Conservation (phyloP, 23 tunicate species). For the Ascidia mentula region DNA sequence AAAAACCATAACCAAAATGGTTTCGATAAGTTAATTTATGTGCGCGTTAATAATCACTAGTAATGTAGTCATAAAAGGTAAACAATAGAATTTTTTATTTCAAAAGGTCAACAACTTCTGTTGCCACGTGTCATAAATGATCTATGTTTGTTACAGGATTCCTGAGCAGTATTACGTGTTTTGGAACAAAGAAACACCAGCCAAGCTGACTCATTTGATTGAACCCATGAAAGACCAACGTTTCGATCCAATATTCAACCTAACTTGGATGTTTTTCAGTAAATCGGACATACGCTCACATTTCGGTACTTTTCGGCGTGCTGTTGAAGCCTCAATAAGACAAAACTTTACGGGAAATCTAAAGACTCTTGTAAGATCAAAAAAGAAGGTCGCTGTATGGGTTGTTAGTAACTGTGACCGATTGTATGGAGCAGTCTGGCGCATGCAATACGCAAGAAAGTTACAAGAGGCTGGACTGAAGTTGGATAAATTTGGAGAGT, state of each 20-base stretch:
- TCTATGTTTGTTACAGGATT: conserved; percentile 15
- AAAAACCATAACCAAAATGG: too few relatives aligned
- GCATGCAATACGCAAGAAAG: conserved; percentile 53
- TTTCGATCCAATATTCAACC: conserved; percentile 51
- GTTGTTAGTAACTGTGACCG: conserved; percentile 70
- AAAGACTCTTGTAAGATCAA: conserved; percentile 16
- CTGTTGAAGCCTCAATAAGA: conserved; percentile 29
- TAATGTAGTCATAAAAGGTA: too few relatives aligned
- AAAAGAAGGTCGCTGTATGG: conserved; percentile 57
- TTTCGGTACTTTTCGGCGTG: conserved; percentile 45
- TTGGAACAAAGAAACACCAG: conserved; percentile 64
- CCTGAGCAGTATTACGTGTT: conserved; percentile 49
- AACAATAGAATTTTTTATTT: too few relatives aligned
- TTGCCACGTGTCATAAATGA: too few relatives aligned
- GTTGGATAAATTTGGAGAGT: conserved; percentile 75
- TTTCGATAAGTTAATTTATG: too few relatives aligned
- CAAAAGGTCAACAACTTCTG: too few relatives aligned
- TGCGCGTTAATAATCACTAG: too few relatives aligned
- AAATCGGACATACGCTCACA: conserved; percentile 41
- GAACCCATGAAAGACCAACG: conserved; percentile 27
- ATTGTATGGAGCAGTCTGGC: conserved; percentile 53
- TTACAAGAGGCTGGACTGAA: conserved; percentile 66
- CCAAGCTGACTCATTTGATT: conserved; percentile 33
- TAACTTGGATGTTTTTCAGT: conserved; percentile 37
- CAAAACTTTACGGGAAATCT: conserved; percentile 12